A percentile compares a stretch with the other conserved stretches of the same genome.
These are phyloP conservation scores for Cynopterus brachyotis DNA, from an alignment of 2,113 vertebrate genomes.

Conservation along the genomic window DNA sequence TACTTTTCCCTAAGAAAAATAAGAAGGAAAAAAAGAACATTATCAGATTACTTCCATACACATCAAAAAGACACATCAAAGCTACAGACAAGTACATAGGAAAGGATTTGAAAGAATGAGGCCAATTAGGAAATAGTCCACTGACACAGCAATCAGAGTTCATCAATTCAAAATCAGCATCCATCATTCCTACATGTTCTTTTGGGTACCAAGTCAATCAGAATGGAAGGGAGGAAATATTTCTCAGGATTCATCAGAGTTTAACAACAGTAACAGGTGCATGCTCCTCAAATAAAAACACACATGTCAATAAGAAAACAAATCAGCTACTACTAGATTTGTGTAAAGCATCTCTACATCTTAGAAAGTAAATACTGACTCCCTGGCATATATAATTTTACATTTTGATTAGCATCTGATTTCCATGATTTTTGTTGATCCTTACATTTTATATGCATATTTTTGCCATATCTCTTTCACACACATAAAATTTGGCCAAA, in stretches of 20 bases:
- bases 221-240: neutral
- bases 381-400: neutral
- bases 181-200: neutral
- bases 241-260: slow-evolving; percentile 14
- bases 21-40: neutral
- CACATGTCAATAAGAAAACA: neutral
- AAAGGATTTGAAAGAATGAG: slow-evolving; percentile 23
- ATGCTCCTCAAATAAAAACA: slow-evolving; percentile 43
- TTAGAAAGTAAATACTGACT: slow-evolving; percentile 2
- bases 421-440: neutral
- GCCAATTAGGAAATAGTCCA: neutral
- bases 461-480: neutral
- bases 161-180: slow-evolving; percentile 1
- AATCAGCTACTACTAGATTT: neutral
- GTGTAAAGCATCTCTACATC: neutral
- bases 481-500: neutral
- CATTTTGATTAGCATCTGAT: neutral
- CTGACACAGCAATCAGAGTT: neutral
- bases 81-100: neutral
- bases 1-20: neutral
- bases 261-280: slow-evolving; percentile 46
- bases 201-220: neutral
- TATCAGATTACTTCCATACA: neutral
- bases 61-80: neutral
- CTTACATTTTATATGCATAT: neutral